Evolutionary conservation across 2,797 vertebrate genomes (phyloP).

Genomic region (Cyclura pinguis): DNA sequence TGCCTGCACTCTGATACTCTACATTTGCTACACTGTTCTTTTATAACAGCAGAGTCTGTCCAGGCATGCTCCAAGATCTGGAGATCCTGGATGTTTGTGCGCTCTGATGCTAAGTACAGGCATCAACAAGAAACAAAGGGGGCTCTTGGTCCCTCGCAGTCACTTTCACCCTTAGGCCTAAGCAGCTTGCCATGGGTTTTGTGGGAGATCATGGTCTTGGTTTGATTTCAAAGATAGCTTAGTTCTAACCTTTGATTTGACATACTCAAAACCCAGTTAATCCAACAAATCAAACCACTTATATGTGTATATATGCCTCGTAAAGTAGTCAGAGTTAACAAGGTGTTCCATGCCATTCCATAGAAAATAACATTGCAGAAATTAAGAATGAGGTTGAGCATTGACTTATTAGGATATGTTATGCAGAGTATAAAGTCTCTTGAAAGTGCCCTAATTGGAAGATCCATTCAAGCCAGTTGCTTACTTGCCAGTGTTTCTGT

Average conservation of each 20-base stretch:
- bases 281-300: not conserved
- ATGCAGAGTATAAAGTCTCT: no score
- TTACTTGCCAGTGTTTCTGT: slow-evolving; percentile 28
- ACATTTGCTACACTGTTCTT: not conserved
- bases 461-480: not conserved
- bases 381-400: not conserved
- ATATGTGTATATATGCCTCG: not conserved
- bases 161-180: no score
- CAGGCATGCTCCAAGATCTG: not conserved
- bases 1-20: not conserved
- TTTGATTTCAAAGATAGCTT: not conserved
- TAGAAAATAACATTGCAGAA: not conserved
- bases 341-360: not conserved
- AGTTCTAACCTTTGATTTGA: not conserved
- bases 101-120: no score
- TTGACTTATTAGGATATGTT: no score
- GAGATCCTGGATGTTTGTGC: not conserved
- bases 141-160: not conserved
- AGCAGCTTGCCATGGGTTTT: no score
- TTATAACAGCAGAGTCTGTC: not conserved
- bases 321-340: not conserved
- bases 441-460: not conserved
- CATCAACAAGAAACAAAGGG: not conserved
- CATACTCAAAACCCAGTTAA: not conserved
- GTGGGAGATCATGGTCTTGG: not conserved